These are phyloP conservation scores for Mesocricetus auratus DNA, from an alignment of 2,113 vertebrate species.

Conservation along the genomic window DNA sequence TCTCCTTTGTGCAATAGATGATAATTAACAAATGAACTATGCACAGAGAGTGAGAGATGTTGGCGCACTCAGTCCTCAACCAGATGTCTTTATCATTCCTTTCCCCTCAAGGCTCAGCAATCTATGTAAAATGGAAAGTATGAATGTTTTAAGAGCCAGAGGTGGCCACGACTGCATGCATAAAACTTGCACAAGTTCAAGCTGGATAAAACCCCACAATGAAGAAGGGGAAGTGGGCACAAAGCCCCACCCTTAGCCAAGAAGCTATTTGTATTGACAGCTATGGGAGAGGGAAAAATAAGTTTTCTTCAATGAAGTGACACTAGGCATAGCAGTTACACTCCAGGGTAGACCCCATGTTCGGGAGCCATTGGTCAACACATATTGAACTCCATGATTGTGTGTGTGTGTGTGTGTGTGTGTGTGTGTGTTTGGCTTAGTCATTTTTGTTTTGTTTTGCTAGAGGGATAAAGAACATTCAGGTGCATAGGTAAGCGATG, in stretches of 20 bases:
- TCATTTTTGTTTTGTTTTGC: not conserved
- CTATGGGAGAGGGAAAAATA: not conserved
- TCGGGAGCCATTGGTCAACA: not conserved
- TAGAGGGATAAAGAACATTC: not conserved
- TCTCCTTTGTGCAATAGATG: not conserved
- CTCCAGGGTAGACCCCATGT: not conserved
- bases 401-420: not conserved
- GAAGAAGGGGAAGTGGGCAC: not conserved
- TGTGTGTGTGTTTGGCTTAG: not conserved
- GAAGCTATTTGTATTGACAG: not conserved
- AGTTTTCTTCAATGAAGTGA: not conserved
- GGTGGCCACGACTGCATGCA: not conserved
- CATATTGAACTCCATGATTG: not conserved
- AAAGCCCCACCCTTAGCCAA: not conserved
- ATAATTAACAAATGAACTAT: not conserved
- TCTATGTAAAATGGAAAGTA: not conserved
- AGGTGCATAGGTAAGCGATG: too few relatives aligned
- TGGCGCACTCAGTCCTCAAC: not conserved
- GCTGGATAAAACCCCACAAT: not conserved
- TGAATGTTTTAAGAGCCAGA: not conserved
- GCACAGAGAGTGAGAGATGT: not conserved
- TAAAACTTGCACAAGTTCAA: not conserved
- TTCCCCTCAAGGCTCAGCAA: not conserved
- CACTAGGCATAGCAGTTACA: not conserved
- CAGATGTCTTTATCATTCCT: not conserved